Evolutionary conservation across 2,113 vertebrate genomes (phyloP).

Genomic region (Grammomys dolichurus): DNA sequence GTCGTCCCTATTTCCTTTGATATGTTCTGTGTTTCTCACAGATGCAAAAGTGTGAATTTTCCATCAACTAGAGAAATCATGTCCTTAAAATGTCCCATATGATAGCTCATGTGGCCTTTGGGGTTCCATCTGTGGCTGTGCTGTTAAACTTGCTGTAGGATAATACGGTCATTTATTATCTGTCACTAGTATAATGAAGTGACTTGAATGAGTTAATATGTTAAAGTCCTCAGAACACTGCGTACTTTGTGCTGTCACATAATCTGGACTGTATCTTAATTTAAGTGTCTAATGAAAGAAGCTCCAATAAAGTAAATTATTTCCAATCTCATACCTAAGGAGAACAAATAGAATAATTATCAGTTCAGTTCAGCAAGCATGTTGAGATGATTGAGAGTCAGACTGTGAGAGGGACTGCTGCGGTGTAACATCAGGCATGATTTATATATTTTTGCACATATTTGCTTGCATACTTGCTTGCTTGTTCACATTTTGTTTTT

Average conservation of each 20-base stretch:
- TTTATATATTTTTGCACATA: not conserved
- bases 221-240: not conserved
- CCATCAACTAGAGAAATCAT: not conserved
- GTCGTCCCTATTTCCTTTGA: not conserved
- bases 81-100: not conserved
- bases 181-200: not conserved
- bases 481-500: not conserved
- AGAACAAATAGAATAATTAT: conserved; percentile 25
- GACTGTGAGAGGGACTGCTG: not conserved
- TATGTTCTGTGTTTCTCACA: not conserved
- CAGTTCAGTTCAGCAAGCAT: not conserved
- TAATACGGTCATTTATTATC: conserved; percentile 27
- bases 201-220: conserved; percentile 14
- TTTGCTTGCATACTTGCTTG: not conserved
- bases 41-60: conserved; percentile 47
- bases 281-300: conserved; percentile 54
- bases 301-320: conserved; percentile 22
- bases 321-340: conserved; percentile 4
- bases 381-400: not conserved
- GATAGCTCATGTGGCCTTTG: not conserved
- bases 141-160: not conserved
- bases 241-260: conserved; percentile 31
- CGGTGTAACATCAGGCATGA: not conserved
- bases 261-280: conserved; percentile 50
- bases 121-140: not conserved